Base-by-base conservation (phyloP, 2,888 invertebrate genomes). In the Drosophila conformis region DNA sequence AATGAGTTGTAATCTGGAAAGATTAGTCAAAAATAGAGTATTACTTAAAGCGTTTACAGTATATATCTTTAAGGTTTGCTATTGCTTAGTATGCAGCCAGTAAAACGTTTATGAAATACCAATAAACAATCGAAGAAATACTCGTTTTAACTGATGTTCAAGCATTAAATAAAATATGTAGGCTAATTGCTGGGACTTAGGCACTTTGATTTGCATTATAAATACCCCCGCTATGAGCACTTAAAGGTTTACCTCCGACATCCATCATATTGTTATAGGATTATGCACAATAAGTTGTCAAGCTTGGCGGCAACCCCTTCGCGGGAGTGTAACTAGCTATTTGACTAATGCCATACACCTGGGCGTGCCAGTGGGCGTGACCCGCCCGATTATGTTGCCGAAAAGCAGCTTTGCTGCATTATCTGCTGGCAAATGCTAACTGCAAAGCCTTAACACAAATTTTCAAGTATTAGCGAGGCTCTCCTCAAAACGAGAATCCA, bases 401-500 rank as follows among this genome's bases (percentile, higher is more conserved):
- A 49, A 79, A 85, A 81, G 69, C 81, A 74, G 89, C 76, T 80
- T 83, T 77, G 69, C 68, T 69, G 69, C 67, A 80, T 84, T 89
- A 83, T 81, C 78, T 87, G 48, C 46, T 46, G 36, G 59, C 58
- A 36, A 78, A 68, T 76, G 71, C 63, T 60, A 71, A 68, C 60
- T 79, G 70, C 70, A 73, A 77, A 83, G 76, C 72, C 89, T 71
- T 78, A 75, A 70, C 83, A 67, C 89, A 87, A 79, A 85, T 85
- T 89, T 88, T 83, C 89, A 76, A 87, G 82, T 83, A 85, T 85
- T 85, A 85, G 69, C 78, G 64, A 66, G 31, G 18, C 25, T 18
- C 38, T 38, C 38, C 27, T 40, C 38, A 38, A 25, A 54, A 7
- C 40, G n/a, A 15, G 21, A 56, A 31, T 15, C 52, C 58, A 46